A percentile compares a stretch with the other conserved stretches of the same genome.
Evolutionary conservation across 2,113 vertebrate species (phyloP).

Genomic region (Athene cunicularia): DNA sequence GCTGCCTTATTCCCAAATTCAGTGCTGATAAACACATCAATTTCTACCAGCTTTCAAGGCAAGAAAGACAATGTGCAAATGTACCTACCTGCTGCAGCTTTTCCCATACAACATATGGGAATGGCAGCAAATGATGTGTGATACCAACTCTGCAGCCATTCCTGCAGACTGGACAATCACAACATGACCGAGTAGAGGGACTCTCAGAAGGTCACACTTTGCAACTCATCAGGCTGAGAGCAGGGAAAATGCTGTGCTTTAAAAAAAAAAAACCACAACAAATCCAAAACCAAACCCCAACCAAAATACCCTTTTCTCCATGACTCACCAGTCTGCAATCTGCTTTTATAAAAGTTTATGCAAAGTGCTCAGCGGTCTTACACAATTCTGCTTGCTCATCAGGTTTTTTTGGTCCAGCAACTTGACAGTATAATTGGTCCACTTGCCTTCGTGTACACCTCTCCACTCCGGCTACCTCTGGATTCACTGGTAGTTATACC

Average conservation of each 20-base stretch:
- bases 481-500: too few relatives aligned
- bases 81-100: background rate
- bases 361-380: background rate
- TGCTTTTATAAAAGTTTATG: background rate
- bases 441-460: accelerated
- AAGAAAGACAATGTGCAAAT: background rate
- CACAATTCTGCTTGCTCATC: background rate
- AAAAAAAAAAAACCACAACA: too few relatives aligned
- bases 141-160: background rate
- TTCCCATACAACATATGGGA: background rate
- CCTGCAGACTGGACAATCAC: accelerated
- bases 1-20: background rate
- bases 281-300: background rate
- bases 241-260: background rate
- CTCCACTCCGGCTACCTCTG: background rate
- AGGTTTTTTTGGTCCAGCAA: background rate
- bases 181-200: accelerated
- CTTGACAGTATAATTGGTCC: background rate
- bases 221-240: background rate
- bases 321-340: background rate
- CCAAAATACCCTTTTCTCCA: background rate
- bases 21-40: background rate
- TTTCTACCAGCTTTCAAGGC: background rate
- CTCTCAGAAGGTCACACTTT: background rate
- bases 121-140: background rate